These are phyloP conservation scores for Bibio marci DNA, from an alignment of 2,888 invertebrate species.

Conservation along the genomic window DNA sequence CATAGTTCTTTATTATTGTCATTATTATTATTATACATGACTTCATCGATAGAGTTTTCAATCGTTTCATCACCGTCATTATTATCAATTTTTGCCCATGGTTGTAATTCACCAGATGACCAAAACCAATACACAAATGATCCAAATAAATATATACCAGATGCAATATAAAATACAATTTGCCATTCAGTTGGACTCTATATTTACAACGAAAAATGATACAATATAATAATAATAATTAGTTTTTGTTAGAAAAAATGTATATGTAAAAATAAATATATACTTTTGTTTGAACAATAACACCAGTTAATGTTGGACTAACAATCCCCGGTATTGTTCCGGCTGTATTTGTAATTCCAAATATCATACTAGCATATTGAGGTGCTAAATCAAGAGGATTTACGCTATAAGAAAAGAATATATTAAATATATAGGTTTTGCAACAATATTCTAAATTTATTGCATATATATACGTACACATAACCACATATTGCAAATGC, in stretches of 20 bases:
- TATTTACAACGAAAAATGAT: neutral
- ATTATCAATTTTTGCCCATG: conserved; percentile 42
- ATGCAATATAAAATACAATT: conserved; percentile 70
- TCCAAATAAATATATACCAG: conserved; percentile 66
- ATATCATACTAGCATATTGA: conserved; percentile 75
- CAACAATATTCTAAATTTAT: no score
- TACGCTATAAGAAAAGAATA: conserved; percentile 32
- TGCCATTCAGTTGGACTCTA: conserved; percentile 62
- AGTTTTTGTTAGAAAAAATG: neutral
- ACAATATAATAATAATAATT: neutral
- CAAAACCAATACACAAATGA: conserved; percentile 67
- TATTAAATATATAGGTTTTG: neutral
- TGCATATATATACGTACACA: conserved; percentile 36
- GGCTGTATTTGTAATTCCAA: conserved; percentile 83
- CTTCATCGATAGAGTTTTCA: no score
- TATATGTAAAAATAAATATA: neutral
- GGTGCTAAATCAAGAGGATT: conserved; percentile 84
- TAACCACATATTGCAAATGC: conserved; percentile 90
- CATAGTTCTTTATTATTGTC: no score
- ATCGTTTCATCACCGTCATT: no score
- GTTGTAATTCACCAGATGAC: conserved; percentile 66
- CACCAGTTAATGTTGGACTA: conserved; percentile 69
- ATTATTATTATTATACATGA: no score
- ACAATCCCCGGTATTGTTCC: conserved; percentile 84
- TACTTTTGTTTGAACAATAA: conserved; percentile 58